Percentiles rank a stretch among this genome's conserved stretches.
These are phyloP conservation scores for Doryteuthis pealeii DNA, from an alignment of 1,140 invertebrate genomes.

Conservation along the genomic window DNA sequence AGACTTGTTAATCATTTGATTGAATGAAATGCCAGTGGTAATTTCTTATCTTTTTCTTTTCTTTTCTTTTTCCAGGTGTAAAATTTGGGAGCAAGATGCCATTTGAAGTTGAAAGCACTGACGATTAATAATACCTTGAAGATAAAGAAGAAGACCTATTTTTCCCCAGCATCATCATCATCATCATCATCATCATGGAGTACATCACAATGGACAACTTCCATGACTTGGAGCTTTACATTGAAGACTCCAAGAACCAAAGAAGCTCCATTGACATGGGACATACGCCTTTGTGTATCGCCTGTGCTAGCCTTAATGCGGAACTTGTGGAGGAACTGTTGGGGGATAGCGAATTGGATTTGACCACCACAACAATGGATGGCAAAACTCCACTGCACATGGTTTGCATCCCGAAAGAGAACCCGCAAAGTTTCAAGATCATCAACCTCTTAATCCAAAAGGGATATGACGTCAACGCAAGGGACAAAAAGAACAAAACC, in stretches of 20 bases:
- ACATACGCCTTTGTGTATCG: slow-evolving; percentile 31
- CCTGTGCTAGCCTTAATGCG: slow-evolving; percentile 35
- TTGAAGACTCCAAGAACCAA: not conserved
- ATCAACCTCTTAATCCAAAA: slow-evolving; percentile 36
- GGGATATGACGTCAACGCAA: slow-evolving; percentile 81
- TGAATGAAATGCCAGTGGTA: too few species aligned
- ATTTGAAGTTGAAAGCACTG: too few species aligned
- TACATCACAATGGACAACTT: slow-evolving; percentile 11
- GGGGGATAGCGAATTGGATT: slow-evolving; percentile 33
- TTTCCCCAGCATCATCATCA: too few species aligned
- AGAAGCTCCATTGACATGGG: not conserved
- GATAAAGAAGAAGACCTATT: too few species aligned
- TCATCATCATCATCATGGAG: not conserved
- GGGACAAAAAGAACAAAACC: slow-evolving; percentile 85
- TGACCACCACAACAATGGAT: slow-evolving; percentile 38
- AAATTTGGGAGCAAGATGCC: too few species aligned
- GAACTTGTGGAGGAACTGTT: slow-evolving; percentile 36
- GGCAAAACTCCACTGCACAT: slow-evolving; percentile 47
- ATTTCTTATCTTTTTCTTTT: too few species aligned
- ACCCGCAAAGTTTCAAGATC: slow-evolving; percentile 27
- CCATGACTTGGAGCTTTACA: not conserved
- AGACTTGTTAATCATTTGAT: too few species aligned
- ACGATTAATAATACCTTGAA: too few species aligned
- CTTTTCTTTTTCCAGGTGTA: too few species aligned
- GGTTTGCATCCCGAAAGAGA: slow-evolving; percentile 36